A percentile compares a stretch with the other conserved stretches of the same genome.
Conservation (phyloP, 2,888 invertebrate genomes). For the Nymphalis c-album region DNA sequence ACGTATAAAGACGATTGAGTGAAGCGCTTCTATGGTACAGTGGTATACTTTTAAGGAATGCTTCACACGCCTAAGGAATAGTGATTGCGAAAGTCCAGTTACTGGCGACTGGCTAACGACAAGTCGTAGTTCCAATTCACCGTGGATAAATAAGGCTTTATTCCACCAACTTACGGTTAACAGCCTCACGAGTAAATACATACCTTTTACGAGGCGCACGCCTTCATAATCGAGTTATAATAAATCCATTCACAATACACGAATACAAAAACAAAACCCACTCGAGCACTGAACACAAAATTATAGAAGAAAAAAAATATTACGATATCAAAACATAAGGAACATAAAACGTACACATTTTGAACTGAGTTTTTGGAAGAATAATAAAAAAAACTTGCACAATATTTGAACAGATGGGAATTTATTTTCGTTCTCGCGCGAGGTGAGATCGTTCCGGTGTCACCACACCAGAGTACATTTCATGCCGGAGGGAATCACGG, state of each 20-base stretch:
- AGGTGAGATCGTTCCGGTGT: constrained; percentile 44
- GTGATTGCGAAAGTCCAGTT: constrained; percentile 79
- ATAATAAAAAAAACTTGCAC: constrained; percentile 70
- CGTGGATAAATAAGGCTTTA: constrained; percentile 25
- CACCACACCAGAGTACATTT: constrained; percentile 44
- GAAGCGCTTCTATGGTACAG: constrained; percentile 58
- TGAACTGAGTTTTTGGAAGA: constrained; percentile 54
- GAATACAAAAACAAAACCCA: constrained; percentile 68
- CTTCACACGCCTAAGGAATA: constrained; percentile 72
- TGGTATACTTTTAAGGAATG: constrained; percentile 69
- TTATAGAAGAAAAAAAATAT: constrained; percentile 47
- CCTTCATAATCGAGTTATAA: constrained; percentile 70
- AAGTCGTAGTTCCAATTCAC: constrained; percentile 39
- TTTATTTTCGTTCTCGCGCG: constrained; percentile 76
- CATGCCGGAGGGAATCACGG: constrained; percentile 61
- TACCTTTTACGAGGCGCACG: constrained; percentile 58
- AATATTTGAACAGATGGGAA: constrained; percentile 77
- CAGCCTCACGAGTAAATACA: constrained; percentile 33
- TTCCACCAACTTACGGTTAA: constrained; percentile 20
- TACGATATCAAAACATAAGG: constrained; percentile 46
- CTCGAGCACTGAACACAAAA: constrained; percentile 70
- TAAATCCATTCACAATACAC: constrained; percentile 76
- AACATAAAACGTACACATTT: constrained; percentile 61
- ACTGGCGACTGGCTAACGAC: constrained; percentile 54
- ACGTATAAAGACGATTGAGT: constrained; percentile 55